These are phyloP conservation scores for Microcebus murinus DNA, from an alignment of 2,113 vertebrate species.

Conservation along the genomic window DNA sequence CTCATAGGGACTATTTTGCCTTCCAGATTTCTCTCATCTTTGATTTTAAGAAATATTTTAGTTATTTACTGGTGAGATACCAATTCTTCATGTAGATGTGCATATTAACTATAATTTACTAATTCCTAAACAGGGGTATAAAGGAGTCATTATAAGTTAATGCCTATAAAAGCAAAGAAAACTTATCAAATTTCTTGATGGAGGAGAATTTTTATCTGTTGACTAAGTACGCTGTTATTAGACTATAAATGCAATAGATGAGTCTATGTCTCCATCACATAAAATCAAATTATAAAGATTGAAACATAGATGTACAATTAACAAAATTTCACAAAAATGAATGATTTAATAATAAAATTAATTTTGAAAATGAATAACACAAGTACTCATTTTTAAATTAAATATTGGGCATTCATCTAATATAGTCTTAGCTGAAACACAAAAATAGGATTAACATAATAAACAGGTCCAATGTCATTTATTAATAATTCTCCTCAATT, in stretches of 20 bases:
- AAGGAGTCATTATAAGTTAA: not conserved
- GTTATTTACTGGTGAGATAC: not conserved
- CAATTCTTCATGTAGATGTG: not conserved
- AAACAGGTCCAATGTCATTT: not conserved
- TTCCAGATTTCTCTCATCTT: not conserved
- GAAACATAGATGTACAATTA: not conserved
- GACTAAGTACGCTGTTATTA: not conserved
- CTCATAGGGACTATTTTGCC: not conserved
- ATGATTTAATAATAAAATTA: not conserved
- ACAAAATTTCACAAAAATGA: not conserved
- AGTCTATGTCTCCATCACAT: not conserved
- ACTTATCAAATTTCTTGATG: not conserved
- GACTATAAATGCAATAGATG: not conserved
- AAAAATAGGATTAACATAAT: not conserved
- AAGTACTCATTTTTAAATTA: not conserved
- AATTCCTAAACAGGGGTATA: not conserved
- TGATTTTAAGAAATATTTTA: not conserved
- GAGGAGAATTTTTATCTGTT: not conserved
- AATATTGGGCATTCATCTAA: not conserved
- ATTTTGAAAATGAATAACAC: not conserved
- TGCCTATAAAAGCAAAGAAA: not conserved
- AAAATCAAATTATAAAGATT: not conserved
- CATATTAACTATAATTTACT: not conserved
- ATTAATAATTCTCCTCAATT: not conserved
- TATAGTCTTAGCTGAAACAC: not conserved